Base-by-base conservation (phyloP, 2,888 invertebrate genomes). In the Pseudolycoriella hygida region DNA sequence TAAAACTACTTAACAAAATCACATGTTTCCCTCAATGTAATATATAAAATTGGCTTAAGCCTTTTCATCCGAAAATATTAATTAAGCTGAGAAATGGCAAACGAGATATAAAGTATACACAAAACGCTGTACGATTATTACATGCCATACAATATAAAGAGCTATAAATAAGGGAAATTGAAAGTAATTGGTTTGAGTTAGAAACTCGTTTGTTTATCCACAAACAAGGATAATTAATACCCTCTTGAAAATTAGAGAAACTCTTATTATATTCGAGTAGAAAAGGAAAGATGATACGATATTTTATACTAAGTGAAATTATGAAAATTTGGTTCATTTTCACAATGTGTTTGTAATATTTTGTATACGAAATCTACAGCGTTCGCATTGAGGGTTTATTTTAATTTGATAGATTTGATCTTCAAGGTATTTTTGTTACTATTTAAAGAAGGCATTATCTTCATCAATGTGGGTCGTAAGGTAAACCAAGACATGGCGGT, bases 211-310 rank as follows among this genome's bases (percentile, higher is more conserved):
- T 50, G 51, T 51, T 50, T 50, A 52, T 53, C 44, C 48, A 46
- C 51, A 54, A 54, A 54, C 52, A 54, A 53, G 50, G 51, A 54
- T 54, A 54, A 54, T 54, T 54, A 54, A 54, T 53, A 52, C 51
- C 51, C 53, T 46, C 43, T 46, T 43, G 32, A 43, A 43, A 43
- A 43, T 34, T 43, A 34, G n/a, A 32, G 43, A 31, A 17, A 31
- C 41, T 14, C 17, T 17, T 34, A 25, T 25, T 25, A 25, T 25
- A 25, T 25, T 25, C 25, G 25, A 25, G 8, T 12, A 34, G 15
- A 34, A 12, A 10, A 12, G 34, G 34, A 12, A 34, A 34, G 34
- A 34, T 14, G 15, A 34, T 34, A 34, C 34, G 34, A 25, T 25
- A 25, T 25, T 25, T 25, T 25, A 25, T 25, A 8, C 8, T 25